Evolutionary conservation across 2,888 invertebrate species (phyloP), one percentile per base, ranked within the genome.

Genomic region (Myathropa florea): DNA sequence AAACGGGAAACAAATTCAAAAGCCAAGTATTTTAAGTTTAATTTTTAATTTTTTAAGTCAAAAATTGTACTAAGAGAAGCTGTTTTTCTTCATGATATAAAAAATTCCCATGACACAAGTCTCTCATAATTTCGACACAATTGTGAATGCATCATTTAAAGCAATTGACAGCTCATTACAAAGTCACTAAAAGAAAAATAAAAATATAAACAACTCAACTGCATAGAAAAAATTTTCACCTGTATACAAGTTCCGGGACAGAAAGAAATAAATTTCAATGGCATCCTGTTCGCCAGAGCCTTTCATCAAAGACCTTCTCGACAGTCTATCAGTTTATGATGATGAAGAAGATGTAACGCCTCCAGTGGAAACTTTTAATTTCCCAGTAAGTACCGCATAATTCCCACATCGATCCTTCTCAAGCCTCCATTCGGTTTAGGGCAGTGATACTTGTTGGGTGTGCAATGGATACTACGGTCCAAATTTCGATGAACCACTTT

Each of bases 401-500:
- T 4, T 1, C 46, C 4, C 18, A 18, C 7, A 18, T 1, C 1
- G 7, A 46, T 4, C 46, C 4, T 18, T 1, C 18, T 7, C 7
- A 46, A 18, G 2, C 18, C 18, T 1, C 23, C 23, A 70, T 26
- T 33, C 55, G 21, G 76, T 87, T 65, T 68, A 93, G 93, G 90
- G 91, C 72, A 91, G 91, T 73, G 88, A 90, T 23, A 91, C 92
- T 3, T 98, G 98, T 92, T 95, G 95, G 90, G 95, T 97, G 77
- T 98, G 98, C 91, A 96, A 97, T 93, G 98, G 98, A 14, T 98
- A 96, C 91, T 98, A 98, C 92, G 98, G 98, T 0, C 97, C 97
- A 0, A 97, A 96, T 92, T 98, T 97, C 91, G 97, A 96, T 30
- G 97, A 98, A 91, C 98, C 98, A 10, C 96, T 98, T 0, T 98